These are phyloP conservation scores for Anoplolepis gracilipes DNA, from an alignment of 1,140 invertebrate species.

Conservation along the genomic window DNA sequence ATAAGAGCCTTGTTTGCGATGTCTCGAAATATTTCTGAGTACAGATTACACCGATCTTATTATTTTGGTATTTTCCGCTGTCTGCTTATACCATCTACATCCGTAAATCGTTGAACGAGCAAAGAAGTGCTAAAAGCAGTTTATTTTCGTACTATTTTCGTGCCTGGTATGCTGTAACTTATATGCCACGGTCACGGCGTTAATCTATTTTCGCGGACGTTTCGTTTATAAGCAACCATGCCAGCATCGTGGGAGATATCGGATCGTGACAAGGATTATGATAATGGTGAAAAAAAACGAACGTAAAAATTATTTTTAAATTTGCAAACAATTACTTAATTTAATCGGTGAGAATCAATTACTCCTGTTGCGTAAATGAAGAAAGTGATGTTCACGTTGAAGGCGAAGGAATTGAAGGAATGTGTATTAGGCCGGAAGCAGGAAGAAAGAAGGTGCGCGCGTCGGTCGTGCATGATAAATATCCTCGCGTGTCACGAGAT, in stretches of 20 bases:
- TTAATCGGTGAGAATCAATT: not conserved
- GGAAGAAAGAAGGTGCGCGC: not conserved
- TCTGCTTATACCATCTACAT: not conserved
- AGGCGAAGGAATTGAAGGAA: constrained; percentile 1
- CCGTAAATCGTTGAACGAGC: not conserved
- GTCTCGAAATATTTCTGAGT: not conserved
- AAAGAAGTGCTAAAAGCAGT: constrained; percentile 39
- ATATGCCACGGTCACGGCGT: constrained; percentile 46
- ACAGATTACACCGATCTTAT: not conserved
- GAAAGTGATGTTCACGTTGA: not conserved
- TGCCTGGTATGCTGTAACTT: constrained; percentile 46
- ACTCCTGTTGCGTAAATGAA: not conserved
- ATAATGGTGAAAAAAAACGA: not conserved
- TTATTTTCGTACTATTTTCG: constrained; percentile 70
- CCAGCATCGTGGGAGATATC: not conserved
- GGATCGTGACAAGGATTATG: not conserved
- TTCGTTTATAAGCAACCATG: constrained; percentile 17
- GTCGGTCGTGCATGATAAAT: not conserved
- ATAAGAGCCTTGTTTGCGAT: not conserved
- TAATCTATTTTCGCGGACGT: constrained; percentile 70
- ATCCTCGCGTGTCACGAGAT: not conserved
- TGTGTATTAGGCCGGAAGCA: not conserved
- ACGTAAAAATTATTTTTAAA: not conserved
- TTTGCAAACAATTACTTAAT: not conserved
- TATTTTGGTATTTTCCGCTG: not conserved